phyloP scores from a whole-genome alignment of 2,888 invertebrate genomes.

The Nysson spinosus region DNA sequence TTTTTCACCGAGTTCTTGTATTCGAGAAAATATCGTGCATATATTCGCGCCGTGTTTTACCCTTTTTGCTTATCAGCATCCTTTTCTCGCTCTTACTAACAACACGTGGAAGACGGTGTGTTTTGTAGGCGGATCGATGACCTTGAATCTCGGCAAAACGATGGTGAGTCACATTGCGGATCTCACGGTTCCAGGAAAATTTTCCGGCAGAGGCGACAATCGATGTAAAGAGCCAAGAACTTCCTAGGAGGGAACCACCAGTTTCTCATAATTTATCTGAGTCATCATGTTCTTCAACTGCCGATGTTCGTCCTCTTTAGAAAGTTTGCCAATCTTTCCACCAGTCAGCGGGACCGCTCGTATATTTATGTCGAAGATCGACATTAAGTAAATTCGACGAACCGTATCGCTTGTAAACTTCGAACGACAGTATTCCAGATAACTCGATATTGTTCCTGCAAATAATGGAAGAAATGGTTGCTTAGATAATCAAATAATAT shows the following conservation, averaged over 20 bases:
- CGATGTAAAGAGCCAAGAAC: conserved; percentile 25
- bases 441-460: too few relatives aligned
- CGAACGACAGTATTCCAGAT: too few relatives aligned
- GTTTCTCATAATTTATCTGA: conserved; percentile 37
- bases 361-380: not conserved
- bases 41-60: too few relatives aligned
- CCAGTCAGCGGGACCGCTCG: not conserved
- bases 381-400: too few relatives aligned
- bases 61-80: not conserved
- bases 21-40: too few relatives aligned
- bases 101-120: not conserved
- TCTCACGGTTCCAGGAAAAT: conserved; percentile 57
- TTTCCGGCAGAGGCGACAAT: conserved; percentile 50
- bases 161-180: conserved; percentile 45
- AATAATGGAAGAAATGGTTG: too few relatives aligned
- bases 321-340: conserved; percentile 21
- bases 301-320: conserved; percentile 6
- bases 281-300: conserved; percentile 19
- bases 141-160: conserved; percentile 53
- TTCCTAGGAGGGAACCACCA: conserved; percentile 35
- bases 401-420: too few relatives aligned
- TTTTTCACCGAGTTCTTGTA: not conserved
- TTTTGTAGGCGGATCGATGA: conserved; percentile 53
- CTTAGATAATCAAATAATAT: too few relatives aligned
- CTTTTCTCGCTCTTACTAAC: not conserved